Evolutionary conservation across 2,888 invertebrate genomes (phyloP).

Genomic region (Thymelicus sylvestris): DNA sequence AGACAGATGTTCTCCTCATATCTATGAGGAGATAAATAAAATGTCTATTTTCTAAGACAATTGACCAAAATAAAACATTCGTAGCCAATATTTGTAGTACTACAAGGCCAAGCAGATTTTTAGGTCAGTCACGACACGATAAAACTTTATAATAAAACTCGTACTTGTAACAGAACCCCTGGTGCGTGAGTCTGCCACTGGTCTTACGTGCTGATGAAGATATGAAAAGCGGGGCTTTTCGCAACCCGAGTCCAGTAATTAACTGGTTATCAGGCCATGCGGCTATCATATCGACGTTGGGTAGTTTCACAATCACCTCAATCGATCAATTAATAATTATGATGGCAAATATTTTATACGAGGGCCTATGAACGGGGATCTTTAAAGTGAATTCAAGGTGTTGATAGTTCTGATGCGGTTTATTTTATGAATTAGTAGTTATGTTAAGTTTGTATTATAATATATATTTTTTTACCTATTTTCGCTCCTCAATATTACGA

Average conservation of each 20-base stretch:
- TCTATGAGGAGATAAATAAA: no score
- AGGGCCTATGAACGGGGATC: conserved; percentile 12
- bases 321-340: conserved; percentile 37
- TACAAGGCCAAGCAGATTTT: no score
- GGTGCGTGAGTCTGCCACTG: conserved; percentile 6
- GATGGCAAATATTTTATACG: conserved; percentile 26
- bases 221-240: conserved; percentile 59
- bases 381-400: conserved; percentile 15
- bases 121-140: no score
- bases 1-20: no score
- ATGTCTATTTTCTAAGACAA: no score
- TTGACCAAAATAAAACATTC: no score
- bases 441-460: no score
- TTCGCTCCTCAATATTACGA: no score
- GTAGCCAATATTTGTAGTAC: no score
- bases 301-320: conserved; percentile 24
- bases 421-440: neutral
- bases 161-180: neutral
- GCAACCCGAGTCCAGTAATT: conserved; percentile 60
- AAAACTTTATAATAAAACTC: no score
- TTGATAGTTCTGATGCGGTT: neutral
- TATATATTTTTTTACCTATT: no score
- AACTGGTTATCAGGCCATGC: conserved; percentile 49
- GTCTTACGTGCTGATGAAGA: conserved; percentile 63
- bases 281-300: conserved; percentile 37